phyloP scores from a whole-genome alignment of 1,140 invertebrate species.

The Drosophila subpulchrella region DNA sequence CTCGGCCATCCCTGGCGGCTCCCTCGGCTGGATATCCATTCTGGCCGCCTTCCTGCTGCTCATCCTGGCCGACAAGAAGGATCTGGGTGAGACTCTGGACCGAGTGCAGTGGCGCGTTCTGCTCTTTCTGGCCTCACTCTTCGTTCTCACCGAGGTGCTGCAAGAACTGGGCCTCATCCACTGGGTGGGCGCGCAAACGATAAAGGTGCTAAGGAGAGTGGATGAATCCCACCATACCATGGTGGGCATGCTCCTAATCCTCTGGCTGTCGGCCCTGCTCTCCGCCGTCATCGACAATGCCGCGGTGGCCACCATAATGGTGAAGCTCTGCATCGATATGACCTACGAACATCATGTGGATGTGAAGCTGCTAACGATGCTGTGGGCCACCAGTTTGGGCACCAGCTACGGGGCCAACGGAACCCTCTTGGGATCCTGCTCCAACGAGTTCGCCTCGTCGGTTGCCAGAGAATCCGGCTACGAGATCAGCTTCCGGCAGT shows the following conservation, averaged over 20 bases:
- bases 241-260: constrained; percentile 88
- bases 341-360: constrained; percentile 86
- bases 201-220: constrained; percentile 86
- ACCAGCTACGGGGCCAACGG: constrained; percentile 92
- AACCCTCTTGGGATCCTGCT: constrained; percentile 91
- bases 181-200: constrained; percentile 88
- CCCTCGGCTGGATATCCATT: constrained; percentile 73
- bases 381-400: constrained; percentile 90
- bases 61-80: constrained; percentile 87
- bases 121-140: constrained; percentile 90
- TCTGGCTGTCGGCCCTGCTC: constrained; percentile 90
- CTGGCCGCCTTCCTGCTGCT: constrained; percentile 88
- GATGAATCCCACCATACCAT: constrained; percentile 86
- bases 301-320: constrained; percentile 91
- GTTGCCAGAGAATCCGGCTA: constrained; percentile 92
- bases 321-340: constrained; percentile 88
- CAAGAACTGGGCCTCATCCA: constrained; percentile 88
- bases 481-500: constrained; percentile 87
- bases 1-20: background rate
- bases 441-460: constrained; percentile 91
- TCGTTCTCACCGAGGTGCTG: constrained; percentile 91
- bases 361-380: constrained; percentile 88
- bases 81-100: constrained; percentile 88
- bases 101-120: constrained; percentile 92
- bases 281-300: constrained; percentile 92